Conservation (phyloP, 2,797 vertebrate species). For the Myotis findleyi region DNA sequence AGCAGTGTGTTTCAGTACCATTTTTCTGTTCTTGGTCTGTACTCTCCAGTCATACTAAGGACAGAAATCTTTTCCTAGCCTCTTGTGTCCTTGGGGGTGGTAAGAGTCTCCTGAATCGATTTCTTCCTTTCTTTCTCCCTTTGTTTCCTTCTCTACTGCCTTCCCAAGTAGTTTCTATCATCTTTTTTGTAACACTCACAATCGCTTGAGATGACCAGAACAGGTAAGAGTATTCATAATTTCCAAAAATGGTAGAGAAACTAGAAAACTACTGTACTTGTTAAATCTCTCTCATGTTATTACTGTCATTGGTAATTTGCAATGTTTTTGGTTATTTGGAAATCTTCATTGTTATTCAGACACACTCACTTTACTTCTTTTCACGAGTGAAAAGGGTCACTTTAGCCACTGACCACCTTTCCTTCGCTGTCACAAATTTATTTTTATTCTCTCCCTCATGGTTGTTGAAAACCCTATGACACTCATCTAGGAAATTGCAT, state of each 20-base stretch:
- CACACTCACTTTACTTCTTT: neutral
- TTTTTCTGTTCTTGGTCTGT: neutral
- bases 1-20: rapidly evolving
- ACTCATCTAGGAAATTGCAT: constrained; percentile 34
- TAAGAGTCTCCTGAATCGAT: neutral
- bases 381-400: neutral
- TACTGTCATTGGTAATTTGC: neutral
- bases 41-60: neutral
- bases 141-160: neutral
- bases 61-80: neutral
- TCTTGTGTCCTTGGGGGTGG: neutral
- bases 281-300: neutral
- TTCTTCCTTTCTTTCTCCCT: neutral
- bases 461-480: constrained; percentile 2
- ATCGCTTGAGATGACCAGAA: neutral
- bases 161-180: neutral
- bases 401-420: constrained; percentile 13
- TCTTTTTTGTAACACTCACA: neutral
- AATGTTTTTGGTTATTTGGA: neutral
- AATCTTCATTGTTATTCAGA: neutral
- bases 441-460: neutral
- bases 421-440: neutral
- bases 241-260: neutral
- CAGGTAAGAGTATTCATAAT: neutral
- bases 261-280: neutral